Conservation (phyloP, 2,113 vertebrate species). For the Falco punctatus region DNA sequence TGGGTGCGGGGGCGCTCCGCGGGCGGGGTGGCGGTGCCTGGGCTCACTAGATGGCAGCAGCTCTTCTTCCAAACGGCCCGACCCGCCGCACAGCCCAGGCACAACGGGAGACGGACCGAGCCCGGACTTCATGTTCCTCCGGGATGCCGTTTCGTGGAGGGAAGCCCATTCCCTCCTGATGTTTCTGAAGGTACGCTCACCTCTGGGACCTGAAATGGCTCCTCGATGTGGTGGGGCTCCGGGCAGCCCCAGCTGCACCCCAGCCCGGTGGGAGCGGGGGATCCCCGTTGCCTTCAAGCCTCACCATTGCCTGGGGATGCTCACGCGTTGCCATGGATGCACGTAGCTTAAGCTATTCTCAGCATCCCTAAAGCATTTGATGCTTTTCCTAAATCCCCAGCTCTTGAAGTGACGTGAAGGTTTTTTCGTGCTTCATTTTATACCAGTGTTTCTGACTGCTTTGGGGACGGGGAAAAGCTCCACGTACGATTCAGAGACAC, state of each 20-base stretch:
- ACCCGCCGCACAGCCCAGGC: neutral
- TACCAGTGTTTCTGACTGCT: neutral
- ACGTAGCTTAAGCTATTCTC: neutral
- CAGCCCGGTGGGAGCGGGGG: fast-evolving
- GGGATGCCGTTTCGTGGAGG: fast-evolving
- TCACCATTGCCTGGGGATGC: fast-evolving
- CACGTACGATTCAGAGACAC: fast-evolving
- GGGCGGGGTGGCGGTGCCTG: neutral
- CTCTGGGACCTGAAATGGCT: neutral
- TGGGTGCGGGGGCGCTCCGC: neutral
- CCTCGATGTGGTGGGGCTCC: neutral
- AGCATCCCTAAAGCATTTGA: neutral
- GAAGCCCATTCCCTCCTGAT: neutral
- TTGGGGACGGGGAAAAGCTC: neutral
- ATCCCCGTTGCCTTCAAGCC: fast-evolving
- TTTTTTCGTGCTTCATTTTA: neutral
- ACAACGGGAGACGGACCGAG: fast-evolving
- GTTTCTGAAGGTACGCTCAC: neutral
- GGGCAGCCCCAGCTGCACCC: neutral
- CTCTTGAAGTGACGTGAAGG: neutral
- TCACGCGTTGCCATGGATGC: fast-evolving
- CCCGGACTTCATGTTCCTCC: fast-evolving
- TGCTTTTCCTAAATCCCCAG: neutral
- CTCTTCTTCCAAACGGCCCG: neutral
- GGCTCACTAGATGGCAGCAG: conserved; percentile 49